Percentiles rank a stretch among this genome's conserved stretches.
Evolutionary conservation across 2,888 invertebrate species (phyloP).

Genomic region (Hipparchia semele): DNA sequence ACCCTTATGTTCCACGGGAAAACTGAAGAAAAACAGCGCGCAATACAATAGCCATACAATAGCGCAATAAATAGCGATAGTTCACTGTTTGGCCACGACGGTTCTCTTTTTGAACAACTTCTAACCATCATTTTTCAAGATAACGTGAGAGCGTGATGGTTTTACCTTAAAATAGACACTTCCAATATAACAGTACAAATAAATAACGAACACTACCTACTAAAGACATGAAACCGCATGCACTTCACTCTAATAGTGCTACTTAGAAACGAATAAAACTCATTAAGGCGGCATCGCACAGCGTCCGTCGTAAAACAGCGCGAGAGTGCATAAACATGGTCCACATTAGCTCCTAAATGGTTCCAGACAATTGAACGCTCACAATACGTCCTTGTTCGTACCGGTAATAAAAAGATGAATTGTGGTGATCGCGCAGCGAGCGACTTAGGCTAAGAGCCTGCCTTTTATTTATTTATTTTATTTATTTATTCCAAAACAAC

Average conservation of each 20-base stretch:
- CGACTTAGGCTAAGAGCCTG: background rate
- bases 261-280: background rate
- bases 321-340: slow-evolving; percentile 20
- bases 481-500: no score
- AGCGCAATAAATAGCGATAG: no score
- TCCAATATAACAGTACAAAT: background rate
- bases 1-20: no score
- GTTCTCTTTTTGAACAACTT: no score
- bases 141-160: no score
- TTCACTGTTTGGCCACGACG: no score
- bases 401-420: slow-evolving; percentile 28
- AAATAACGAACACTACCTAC: background rate
- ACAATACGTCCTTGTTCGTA: slow-evolving; percentile 26
- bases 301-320: slow-evolving; percentile 20
- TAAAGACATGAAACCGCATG: slow-evolving; percentile 13
- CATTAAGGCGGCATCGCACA: background rate
- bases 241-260: background rate
- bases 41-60: no score
- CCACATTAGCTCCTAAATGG: slow-evolving; percentile 27
- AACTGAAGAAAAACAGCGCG: no score
- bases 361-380: slow-evolving; percentile 30
- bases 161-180: background rate
- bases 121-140: no score
- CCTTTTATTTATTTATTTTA: background rate
- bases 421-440: slow-evolving; percentile 20